Conservation (phyloP, 2,888 invertebrate genomes). For the Sclerodermus sp. region DNA sequence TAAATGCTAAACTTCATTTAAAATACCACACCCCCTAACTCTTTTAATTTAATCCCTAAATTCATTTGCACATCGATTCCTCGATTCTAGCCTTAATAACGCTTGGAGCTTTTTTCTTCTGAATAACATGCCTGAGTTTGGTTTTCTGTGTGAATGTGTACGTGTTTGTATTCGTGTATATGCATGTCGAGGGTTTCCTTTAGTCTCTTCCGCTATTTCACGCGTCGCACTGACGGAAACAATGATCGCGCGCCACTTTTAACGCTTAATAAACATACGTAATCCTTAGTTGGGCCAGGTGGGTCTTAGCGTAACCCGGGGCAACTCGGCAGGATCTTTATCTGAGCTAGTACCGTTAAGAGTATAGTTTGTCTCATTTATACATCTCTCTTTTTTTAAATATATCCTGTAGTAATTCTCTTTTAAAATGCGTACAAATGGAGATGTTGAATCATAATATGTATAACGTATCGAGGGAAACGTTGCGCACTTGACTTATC, state of each 20-base stretch:
- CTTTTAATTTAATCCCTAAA: too few relatives aligned
- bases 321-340: conserved; percentile 51
- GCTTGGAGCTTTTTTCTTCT: too few relatives aligned
- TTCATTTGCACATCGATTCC: too few relatives aligned
- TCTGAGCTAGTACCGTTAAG: conserved; percentile 51
- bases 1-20: too few relatives aligned
- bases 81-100: too few relatives aligned
- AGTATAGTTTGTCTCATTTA: conserved; percentile 31
- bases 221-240: conserved; percentile 32
- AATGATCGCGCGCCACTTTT: conserved; percentile 30
- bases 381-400: conserved; percentile 18
- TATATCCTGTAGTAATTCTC: conserved; percentile 33
- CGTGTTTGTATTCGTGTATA: conserved; percentile 1
- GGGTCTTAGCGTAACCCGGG: conserved; percentile 44
- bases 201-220: conserved; percentile 5
- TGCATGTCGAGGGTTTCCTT: neutral
- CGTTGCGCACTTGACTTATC: conserved; percentile 27
- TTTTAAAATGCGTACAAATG: conserved; percentile 48
- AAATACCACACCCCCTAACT: too few relatives aligned
- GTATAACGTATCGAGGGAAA: conserved; percentile 36
- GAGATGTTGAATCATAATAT: conserved; percentile 47
- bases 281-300: conserved; percentile 41
- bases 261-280: conserved; percentile 33
- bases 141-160: conserved; percentile 5
- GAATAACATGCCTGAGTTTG: conserved; percentile 1